Evolutionary conservation across 2,797 vertebrate species (phyloP).

Genomic region (Hydrophis major): DNA sequence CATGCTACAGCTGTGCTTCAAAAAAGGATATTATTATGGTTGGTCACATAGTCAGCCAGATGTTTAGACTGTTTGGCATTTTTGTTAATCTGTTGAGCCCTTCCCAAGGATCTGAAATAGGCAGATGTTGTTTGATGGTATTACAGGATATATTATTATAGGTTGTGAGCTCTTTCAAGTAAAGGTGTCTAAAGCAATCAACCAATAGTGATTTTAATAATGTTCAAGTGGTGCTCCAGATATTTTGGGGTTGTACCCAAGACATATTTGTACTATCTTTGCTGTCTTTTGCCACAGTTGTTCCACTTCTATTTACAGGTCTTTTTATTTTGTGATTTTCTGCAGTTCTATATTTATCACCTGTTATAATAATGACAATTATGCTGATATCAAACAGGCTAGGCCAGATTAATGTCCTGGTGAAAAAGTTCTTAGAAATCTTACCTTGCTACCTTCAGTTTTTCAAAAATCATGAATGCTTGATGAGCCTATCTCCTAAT

Average conservation of each 20-base stretch:
- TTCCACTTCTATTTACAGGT: not conserved
- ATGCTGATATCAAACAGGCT: not conserved
- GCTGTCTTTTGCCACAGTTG: not conserved
- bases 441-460: not conserved
- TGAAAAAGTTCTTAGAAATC: not conserved
- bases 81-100: not conserved
- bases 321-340: not conserved
- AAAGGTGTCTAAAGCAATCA: not conserved
- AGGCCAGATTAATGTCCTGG: not conserved
- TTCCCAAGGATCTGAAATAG: not conserved
- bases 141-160: not conserved
- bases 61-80: not conserved
- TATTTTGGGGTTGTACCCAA: not conserved
- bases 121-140: not conserved
- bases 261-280: not conserved
- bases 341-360: not conserved
- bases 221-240: not conserved
- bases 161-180: not conserved
- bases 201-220: not conserved
- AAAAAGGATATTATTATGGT: not conserved
- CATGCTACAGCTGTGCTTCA: constrained; percentile 1
- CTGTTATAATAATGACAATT: not conserved
- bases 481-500: not conserved
- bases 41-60: not conserved
- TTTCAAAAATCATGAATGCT: not conserved